Evolutionary conservation across 2,797 vertebrate genomes (phyloP).

Genomic region (Spinus pinus): DNA sequence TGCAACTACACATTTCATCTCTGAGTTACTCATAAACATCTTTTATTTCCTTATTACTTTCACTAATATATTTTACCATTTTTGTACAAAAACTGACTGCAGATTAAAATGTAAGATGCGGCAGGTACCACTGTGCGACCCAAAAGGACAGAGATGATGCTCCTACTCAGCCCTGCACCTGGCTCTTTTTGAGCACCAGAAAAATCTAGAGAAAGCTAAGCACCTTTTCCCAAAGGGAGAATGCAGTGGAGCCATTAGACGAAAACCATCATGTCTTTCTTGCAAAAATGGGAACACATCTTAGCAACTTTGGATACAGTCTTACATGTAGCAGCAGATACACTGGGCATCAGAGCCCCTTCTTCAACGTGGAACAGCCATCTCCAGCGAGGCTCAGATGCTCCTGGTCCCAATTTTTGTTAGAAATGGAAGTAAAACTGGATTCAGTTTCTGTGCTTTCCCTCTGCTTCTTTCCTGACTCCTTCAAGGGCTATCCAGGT

Average conservation of each 20-base stretch:
- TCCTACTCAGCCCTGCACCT: background rate
- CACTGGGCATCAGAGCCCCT: slow-evolving; percentile 29
- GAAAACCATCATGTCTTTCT: background rate
- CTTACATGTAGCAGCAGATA: slow-evolving; percentile 64
- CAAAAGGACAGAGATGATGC: slow-evolving; percentile 1
- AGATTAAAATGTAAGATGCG: background rate
- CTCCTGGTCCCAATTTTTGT: slow-evolving; percentile 67
- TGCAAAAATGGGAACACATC: slow-evolving; percentile 26
- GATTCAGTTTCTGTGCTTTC: slow-evolving; percentile 24
- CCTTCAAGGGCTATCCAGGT: background rate
- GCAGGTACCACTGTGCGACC: slow-evolving; percentile 5
- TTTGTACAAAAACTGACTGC: slow-evolving; percentile 53
- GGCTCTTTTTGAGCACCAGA: background rate
- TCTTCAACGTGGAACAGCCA: background rate
- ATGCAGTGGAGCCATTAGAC: background rate
- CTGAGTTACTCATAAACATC: slow-evolving; percentile 45
- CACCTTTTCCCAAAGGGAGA: background rate
- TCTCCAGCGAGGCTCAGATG: slow-evolving; percentile 41
- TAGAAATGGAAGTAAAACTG: slow-evolving; percentile 49
- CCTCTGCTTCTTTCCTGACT: background rate
- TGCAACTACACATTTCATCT: slow-evolving; percentile 40
- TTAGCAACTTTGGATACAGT: slow-evolving; percentile 33
- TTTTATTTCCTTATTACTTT: slow-evolving; percentile 51
- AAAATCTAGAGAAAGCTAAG: slow-evolving; percentile 7
- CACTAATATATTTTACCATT: slow-evolving; percentile 39